phyloP scores from a whole-genome alignment of 2,797 vertebrate species.

The Tiaroga cobitis region DNA sequence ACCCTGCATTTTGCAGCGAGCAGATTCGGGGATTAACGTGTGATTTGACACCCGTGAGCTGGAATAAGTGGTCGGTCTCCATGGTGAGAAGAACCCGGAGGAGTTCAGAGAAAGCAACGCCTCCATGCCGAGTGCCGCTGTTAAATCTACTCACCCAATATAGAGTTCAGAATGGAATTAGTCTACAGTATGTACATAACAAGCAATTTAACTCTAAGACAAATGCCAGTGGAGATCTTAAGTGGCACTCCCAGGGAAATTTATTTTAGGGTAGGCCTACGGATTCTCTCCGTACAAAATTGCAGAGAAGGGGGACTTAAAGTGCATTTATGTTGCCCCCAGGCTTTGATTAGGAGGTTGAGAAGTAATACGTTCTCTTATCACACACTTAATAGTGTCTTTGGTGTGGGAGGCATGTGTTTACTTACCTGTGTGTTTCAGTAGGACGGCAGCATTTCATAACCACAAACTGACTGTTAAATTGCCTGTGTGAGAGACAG shows the following conservation, averaged over 20 bases:
- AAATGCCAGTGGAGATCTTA: conserved; percentile 37
- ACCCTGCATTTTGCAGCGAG: conserved; percentile 18
- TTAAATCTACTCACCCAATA: conserved; percentile 33
- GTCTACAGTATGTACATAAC: conserved; percentile 39
- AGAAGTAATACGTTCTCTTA: conserved; percentile 47
- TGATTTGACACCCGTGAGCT: conserved; percentile 33
- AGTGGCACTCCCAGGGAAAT: conserved; percentile 29
- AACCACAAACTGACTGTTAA: conserved; percentile 52
- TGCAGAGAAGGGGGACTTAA: conserved; percentile 25
- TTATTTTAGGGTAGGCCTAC: conserved; percentile 24
- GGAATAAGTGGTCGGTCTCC: conserved; percentile 21
- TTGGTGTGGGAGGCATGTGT: conserved; percentile 37
- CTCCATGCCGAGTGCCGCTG: neutral
- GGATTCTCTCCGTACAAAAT: conserved; percentile 21
- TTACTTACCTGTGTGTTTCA: conserved; percentile 33
- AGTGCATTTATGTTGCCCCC: conserved; percentile 36
- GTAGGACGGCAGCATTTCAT: conserved; percentile 30
- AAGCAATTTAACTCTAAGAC: conserved; percentile 39
- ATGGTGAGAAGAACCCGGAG: conserved; percentile 29
- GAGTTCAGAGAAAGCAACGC: conserved; percentile 13
- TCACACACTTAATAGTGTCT: conserved; percentile 30
- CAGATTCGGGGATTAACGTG: conserved; percentile 20
- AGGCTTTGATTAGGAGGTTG: conserved; percentile 36
- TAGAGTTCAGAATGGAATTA: conserved; percentile 17
- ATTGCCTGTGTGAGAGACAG: neutral